Evolutionary conservation across 2,888 invertebrate genomes (phyloP), one percentile per base, ranked within the genome.

Genomic region (Eilema griseolum): DNA sequence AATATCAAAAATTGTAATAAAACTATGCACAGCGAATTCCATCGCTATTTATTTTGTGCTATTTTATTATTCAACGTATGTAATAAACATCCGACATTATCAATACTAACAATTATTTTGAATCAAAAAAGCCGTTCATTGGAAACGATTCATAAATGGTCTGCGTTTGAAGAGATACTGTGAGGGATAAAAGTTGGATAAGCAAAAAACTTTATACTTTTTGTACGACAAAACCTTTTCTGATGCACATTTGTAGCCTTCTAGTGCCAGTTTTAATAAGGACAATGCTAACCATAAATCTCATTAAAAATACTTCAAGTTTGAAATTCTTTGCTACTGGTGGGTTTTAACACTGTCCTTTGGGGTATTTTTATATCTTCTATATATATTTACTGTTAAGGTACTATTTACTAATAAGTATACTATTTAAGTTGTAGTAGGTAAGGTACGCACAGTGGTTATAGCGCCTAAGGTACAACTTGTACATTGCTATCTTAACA

Each of bases 141-240:
- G 81, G 83, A 82, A 81, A 81, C 83, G 72, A 76, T 66, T 80
- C 71, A 80, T 78, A 76, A 82, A 76, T 75, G 72, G 71, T 71
- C 71, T 78, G 72, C 74, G 71, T 82, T 80, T 75, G 74, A 80
- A 72, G 68, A 82, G 73, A 77, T 80, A 82, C 80, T 69, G 64
- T 73, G 75, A 72, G 61, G 70, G 68, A 80, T 78, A 82, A 78
- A 80, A 80, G 66, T 82, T 75, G 67, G 66, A 80, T 74, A 75
- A 75, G 72, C 72, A 77, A 75, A 74, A 74, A 79, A 74, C 70
- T 82, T 77, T 75, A 71, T 71, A 69, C 65, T 74, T 37, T 33
- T 59, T 61, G 63, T 57, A 62, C 64, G 61, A 63, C 61, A 72
- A 82, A 79, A 82, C 74, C 72, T 74, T 75, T 77, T 75, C 66